Percentiles rank a stretch among this genome's conserved stretches.
Evolutionary conservation across 2,113 vertebrate genomes (phyloP).

Genomic region (Corvus cornix): DNA sequence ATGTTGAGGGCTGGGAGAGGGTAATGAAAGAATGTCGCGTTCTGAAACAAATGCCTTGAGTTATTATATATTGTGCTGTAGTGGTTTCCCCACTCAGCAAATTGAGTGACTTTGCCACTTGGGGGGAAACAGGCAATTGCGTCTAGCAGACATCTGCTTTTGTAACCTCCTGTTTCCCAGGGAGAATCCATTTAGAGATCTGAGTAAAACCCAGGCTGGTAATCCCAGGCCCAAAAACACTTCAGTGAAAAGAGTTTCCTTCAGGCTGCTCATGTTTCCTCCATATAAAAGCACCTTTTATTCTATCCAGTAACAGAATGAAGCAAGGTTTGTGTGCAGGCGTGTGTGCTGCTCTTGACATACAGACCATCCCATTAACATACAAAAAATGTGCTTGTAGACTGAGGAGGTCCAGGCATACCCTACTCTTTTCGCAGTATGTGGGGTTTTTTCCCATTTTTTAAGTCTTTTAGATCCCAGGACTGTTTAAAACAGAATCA

Average conservation of each 20-base stretch:
- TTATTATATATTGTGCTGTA: neutral
- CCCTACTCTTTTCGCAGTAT: neutral
- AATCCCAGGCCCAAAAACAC: slow-evolving; percentile 3
- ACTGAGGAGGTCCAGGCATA: neutral
- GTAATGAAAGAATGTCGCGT: slow-evolving; percentile 16
- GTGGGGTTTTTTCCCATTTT: fast-evolving
- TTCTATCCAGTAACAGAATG: slow-evolving; percentile 34
- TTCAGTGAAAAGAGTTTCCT: slow-evolving; percentile 57
- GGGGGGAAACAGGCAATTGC: slow-evolving; percentile 1
- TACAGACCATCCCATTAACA: neutral
- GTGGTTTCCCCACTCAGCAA: neutral
- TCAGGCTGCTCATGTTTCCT: slow-evolving; percentile 58
- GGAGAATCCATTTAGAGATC: slow-evolving; percentile 38
- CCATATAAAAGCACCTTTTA: slow-evolving; percentile 52
- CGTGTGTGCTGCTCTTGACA: neutral
- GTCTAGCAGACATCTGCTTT: slow-evolving; percentile 4
- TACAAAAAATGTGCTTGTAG: neutral
- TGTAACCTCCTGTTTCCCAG: slow-evolving; percentile 34
- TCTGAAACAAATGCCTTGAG: neutral
- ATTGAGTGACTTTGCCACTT: neutral
- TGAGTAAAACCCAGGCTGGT: neutral
- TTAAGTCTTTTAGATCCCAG: neutral
- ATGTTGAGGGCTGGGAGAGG: slow-evolving; percentile 15
- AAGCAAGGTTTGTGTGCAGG: neutral
- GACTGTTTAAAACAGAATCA: neutral